These are phyloP conservation scores for Peromyscus polionotus DNA, from an alignment of 2,113 vertebrate genomes.

Conservation along the genomic window DNA sequence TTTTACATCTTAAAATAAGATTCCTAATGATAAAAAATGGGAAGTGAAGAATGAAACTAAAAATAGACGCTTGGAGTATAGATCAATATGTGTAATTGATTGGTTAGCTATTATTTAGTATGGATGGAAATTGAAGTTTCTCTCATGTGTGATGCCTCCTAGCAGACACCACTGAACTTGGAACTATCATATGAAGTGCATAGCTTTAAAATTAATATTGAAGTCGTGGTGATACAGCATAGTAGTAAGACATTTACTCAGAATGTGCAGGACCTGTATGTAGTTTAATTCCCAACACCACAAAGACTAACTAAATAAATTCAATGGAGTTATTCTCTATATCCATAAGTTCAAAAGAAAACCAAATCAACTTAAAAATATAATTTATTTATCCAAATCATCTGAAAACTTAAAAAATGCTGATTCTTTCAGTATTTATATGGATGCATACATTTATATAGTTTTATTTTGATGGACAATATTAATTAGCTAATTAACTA, in stretches of 20 bases:
- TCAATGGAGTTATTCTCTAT: not conserved
- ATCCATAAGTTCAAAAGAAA: not conserved
- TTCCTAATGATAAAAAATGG: not conserved
- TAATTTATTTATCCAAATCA: conserved; percentile 49
- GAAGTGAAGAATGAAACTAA: not conserved
- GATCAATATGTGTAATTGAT: not conserved
- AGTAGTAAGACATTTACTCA: not conserved
- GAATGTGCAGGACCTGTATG: no score
- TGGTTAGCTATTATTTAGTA: not conserved
- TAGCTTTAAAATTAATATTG: not conserved
- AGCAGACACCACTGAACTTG: not conserved
- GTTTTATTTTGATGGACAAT: not conserved
- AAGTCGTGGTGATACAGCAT: not conserved
- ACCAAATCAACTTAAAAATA: not conserved
- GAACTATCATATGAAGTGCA: not conserved
- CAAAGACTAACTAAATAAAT: not conserved
- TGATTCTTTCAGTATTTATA: not conserved
- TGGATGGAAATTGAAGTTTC: not conserved
- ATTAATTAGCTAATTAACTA: conserved; percentile 43
- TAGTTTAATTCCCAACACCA: not conserved
- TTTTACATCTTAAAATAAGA: not conserved
- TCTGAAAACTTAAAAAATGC: conserved; percentile 18
- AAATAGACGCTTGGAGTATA: not conserved
- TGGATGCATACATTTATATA: not conserved
- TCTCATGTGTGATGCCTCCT: not conserved